Evolutionary conservation across 2,113 vertebrate species (phyloP).

Genomic region (Sphaerodactylus townsendi): DNA sequence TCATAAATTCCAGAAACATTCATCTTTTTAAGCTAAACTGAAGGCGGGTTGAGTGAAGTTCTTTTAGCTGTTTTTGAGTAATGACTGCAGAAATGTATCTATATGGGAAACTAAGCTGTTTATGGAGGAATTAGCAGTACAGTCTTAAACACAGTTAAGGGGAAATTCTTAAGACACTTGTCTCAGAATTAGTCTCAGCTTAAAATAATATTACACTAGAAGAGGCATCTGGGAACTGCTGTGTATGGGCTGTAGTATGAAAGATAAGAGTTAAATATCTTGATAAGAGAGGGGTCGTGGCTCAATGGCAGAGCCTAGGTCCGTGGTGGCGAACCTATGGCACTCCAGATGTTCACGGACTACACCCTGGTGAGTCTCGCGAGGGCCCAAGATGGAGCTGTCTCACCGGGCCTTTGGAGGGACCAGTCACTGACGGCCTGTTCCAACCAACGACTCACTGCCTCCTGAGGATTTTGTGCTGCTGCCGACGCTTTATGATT

Average conservation of each 20-base stretch:
- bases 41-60: slow-evolving; percentile 62
- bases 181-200: not conserved
- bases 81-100: slow-evolving; percentile 38
- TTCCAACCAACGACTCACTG: too few relatives aligned
- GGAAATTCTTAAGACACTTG: not conserved
- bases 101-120: slow-evolving; percentile 10
- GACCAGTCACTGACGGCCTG: too few relatives aligned
- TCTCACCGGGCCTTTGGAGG: too few relatives aligned
- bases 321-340: too few relatives aligned
- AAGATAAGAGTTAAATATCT: too few relatives aligned
- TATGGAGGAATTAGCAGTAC: slow-evolving; percentile 6
- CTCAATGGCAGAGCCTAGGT: too few relatives aligned
- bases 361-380: too few relatives aligned
- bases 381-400: too few relatives aligned
- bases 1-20: slow-evolving; percentile 55
- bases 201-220: not conserved
- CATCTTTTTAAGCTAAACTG: slow-evolving; percentile 59
- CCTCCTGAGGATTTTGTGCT: too few relatives aligned
- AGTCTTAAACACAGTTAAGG: not conserved
- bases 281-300: too few relatives aligned
- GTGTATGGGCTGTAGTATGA: not conserved
- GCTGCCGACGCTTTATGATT: too few relatives aligned
- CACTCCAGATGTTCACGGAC: too few relatives aligned
- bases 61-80: slow-evolving; percentile 57
- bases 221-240: not conserved